Percentiles rank a stretch among this genome's conserved stretches.
These are phyloP conservation scores for Eupithecia dodoneata DNA, from an alignment of 2,888 invertebrate genomes.

Conservation along the genomic window DNA sequence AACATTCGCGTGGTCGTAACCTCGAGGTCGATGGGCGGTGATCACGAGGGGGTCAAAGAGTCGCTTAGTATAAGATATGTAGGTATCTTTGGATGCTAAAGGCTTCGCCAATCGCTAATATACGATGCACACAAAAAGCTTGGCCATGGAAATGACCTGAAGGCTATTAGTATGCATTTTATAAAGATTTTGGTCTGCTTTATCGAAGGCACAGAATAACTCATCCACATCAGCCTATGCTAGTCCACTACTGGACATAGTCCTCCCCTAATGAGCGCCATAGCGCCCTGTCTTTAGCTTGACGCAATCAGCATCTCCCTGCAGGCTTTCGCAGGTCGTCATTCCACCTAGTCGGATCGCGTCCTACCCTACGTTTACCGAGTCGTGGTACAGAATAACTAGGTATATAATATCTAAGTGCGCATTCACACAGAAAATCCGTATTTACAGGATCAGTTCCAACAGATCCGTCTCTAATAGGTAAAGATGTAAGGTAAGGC, in stretches of 20 bases:
- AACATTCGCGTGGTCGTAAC: slow-evolving; percentile 36
- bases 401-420: not conserved
- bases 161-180: not conserved
- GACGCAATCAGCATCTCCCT: too few relatives aligned
- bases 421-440: not conserved
- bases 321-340: too few relatives aligned
- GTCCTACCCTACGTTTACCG: too few relatives aligned
- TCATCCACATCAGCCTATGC: too few relatives aligned
- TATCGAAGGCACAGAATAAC: too few relatives aligned
- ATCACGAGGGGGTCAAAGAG: slow-evolving; percentile 40
- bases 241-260: too few relatives aligned
- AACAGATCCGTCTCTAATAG: not conserved
- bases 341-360: too few relatives aligned
- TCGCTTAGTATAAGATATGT: slow-evolving; percentile 16
- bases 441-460: not conserved
- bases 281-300: too few relatives aligned
- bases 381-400: too few relatives aligned
- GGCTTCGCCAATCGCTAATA: not conserved
- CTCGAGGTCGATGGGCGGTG: slow-evolving; percentile 37
- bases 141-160: not conserved
- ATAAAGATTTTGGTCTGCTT: not conserved
- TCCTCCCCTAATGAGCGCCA: too few relatives aligned
- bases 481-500: not conserved
- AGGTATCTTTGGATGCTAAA: not conserved
- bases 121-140: not conserved